These are phyloP conservation scores for Scaptomyza graminum DNA, from an alignment of 1,140 invertebrate genomes.

Conservation along the genomic window DNA sequence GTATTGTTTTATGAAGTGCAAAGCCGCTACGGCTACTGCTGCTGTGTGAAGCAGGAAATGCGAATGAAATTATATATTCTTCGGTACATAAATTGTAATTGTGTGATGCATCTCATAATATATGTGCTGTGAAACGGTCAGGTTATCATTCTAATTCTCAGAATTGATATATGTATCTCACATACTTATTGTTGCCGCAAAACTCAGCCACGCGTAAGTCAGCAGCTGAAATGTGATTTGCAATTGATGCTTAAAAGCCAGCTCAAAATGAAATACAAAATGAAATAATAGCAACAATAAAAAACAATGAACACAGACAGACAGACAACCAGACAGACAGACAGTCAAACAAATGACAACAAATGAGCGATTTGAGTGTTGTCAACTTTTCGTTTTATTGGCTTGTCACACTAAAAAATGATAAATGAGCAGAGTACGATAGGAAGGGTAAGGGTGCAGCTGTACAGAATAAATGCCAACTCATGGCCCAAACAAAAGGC, in stretches of 20 bases:
- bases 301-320: slow-evolving; percentile 38
- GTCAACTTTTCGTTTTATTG: slow-evolving; percentile 51
- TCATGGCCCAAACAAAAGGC: slow-evolving; percentile 49
- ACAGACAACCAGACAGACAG: slow-evolving; percentile 3
- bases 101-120: slow-evolving; percentile 27
- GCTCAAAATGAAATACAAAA: slow-evolving; percentile 63
- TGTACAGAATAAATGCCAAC: slow-evolving; percentile 39
- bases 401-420: slow-evolving; percentile 62
- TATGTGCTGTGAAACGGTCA: slow-evolving; percentile 35
- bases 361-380: slow-evolving; percentile 76
- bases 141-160: neutral
- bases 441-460: neutral
- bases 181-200: too few relatives aligned
- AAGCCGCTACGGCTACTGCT: too few relatives aligned
- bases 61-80: slow-evolving; percentile 43
- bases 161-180: neutral
- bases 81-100: slow-evolving; percentile 48
- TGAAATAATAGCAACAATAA: slow-evolving; percentile 55
- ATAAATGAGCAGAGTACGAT: slow-evolving; percentile 42
- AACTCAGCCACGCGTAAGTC: slow-evolving; percentile 63
- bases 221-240: slow-evolving; percentile 69
- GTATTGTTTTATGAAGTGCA: slow-evolving; percentile 59
- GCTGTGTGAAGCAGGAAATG: slow-evolving; percentile 6
- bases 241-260: slow-evolving; percentile 74
- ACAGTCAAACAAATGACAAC: slow-evolving; percentile 68